Base-by-base conservation (phyloP, 2,797 vertebrate genomes). In the Selene dorsalis region DNA sequence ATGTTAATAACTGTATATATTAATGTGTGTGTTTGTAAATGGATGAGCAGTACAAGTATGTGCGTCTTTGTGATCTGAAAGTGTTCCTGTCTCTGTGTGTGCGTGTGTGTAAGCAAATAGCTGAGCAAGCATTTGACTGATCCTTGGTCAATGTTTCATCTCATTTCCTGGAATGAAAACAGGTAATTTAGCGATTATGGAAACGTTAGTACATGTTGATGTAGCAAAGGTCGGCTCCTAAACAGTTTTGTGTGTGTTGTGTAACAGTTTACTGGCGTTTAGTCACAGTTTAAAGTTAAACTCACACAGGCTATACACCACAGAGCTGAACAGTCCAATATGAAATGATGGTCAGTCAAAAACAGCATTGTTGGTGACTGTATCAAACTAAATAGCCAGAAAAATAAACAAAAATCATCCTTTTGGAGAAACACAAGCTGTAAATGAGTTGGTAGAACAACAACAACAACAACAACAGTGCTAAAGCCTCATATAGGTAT, bases 181-280 rank as follows among this genome's bases (percentile, higher is more conserved):
- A 4, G 17, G 18, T 20, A 4, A 73, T 73, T 68, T 28, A 47
- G 63, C 32, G 28, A 75, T 48, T 56, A 65, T 69, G n/a, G 7
- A 76, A 68, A 83, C 57, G 69, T 58, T 0, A 53, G 38, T n/a
- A 18, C 38, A 57, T 53, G 28, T 39, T 62, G 13, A 35, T 53
- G 72, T 47, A 41, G 66, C 88, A 90, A 89, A 89, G 89, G 79
- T 91, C 71, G 0, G 17, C 66, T 75, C 47, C 71, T 67, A 62
- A 89, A 77, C 43, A 22, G 53, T 66, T 81, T 79, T 8, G 56
- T 7, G 35, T 9, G 3, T 0, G 4, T 69, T 77, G 45, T 58
- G 30, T 38, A 70, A 80, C 4, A 65, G 22, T 88, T 87, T 79
- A 85, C 14, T n/a, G 45, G n/a, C 16, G 76, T 80, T 65, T 22